Conservation (phyloP, 1,140 invertebrate species). For the Mya arenaria region DNA sequence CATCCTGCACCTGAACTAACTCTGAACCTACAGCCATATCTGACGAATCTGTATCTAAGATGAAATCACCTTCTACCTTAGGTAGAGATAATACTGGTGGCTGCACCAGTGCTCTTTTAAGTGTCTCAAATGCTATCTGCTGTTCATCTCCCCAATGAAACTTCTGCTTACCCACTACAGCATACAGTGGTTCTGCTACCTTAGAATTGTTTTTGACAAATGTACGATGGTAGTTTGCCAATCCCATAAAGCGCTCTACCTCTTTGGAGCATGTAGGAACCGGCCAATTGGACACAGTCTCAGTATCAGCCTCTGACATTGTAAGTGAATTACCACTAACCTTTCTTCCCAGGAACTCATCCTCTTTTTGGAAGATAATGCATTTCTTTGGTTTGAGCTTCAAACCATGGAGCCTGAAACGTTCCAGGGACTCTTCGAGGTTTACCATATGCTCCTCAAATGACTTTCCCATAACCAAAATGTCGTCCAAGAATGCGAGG, state of each 20-base stretch:
- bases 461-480: conserved; percentile 38
- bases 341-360: conserved; percentile 66
- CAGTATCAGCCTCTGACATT: conserved; percentile 67
- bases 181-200: conserved; percentile 55
- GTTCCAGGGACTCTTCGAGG: conserved; percentile 59
- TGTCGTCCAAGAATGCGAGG: conserved; percentile 59
- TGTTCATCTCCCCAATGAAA: conserved; percentile 13
- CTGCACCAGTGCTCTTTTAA: not conserved
- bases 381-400: conserved; percentile 69
- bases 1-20: not conserved
- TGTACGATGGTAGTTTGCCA: conserved; percentile 72
- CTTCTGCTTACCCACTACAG: conserved; percentile 17
- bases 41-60: not conserved
- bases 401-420: conserved; percentile 57
- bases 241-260: conserved; percentile 63
- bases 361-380: conserved; percentile 41
- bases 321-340: conserved; percentile 62
- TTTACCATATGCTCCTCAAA: not conserved
- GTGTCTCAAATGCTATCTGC: not conserved
- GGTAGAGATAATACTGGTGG: not conserved
- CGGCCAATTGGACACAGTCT: conserved; percentile 67
- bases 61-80: not conserved
- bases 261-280: conserved; percentile 64
- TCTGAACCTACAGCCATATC: conserved; percentile 1
- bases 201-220: conserved; percentile 66